Base-by-base conservation (phyloP, 2,888 invertebrate species). In the Trachelus tabidus region DNA sequence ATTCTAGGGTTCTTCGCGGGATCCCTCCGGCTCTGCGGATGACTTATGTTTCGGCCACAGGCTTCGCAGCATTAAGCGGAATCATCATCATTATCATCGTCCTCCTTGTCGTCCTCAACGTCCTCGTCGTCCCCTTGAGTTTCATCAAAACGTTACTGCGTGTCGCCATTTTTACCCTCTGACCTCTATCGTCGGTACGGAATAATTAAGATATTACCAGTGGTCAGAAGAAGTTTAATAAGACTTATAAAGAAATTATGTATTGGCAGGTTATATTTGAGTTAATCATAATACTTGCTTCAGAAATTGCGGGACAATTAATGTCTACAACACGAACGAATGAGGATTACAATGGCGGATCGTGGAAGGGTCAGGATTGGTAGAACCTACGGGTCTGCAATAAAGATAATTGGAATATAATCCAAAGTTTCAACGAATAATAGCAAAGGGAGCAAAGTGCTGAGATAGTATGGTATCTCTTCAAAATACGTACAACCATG, bases 1-100 rank as follows among this genome's bases (percentile, higher is more conserved):
- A 91, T 91, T 89, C 90, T 90, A 91, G 90, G 90, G 90, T 91
- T 87, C 81, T 83, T 81, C 79, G 83, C 81, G 81, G 81, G 77
- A 56, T 76, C 87, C 89, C 88, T 85, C 82, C 77, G 88, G 88
- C 88, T 83, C 83, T 81, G 81, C 81, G 79, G 89, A 90, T 90
- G 90, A 91, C 90, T 91, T 90, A 90, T 88, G 84, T 83, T 82
- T 82, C 34, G 34, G 23, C 73, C 83, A 83, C 82, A 78, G 83
- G 84, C 83, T 75, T 80, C 80, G 83, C 82, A 56, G 56, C 56
- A 56, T 56, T 56, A 56, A 56, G 56, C 23, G 56, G 56, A 56
- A 56, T 56, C 56, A 56, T 56, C 56, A 56, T 71, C 71, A 34
- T 33, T 71, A 34, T 33, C 71, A 71, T 37, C 75, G 40, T 69